These are phyloP conservation scores for Alitta virens DNA, from an alignment of 2,888 invertebrate species.

Conservation along the genomic window DNA sequence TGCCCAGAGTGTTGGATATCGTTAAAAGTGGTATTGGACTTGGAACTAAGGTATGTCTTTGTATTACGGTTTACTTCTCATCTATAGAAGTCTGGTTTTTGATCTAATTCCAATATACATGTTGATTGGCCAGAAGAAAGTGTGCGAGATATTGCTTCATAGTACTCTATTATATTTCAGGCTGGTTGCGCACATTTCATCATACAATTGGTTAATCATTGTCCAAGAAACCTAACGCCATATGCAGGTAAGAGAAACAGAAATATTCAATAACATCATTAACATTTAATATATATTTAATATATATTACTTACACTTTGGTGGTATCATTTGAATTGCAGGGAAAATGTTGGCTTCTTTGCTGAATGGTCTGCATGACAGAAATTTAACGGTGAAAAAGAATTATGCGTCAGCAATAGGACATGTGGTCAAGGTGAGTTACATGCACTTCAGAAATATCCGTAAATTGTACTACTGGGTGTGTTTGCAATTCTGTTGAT, in stretches of 20 bases:
- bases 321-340: slow-evolving; percentile 33
- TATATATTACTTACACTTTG: not conserved
- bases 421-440: slow-evolving; percentile 66
- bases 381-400: slow-evolving; percentile 79
- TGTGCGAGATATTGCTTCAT: too few relatives aligned
- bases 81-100: too few relatives aligned
- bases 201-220: slow-evolving; percentile 54
- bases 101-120: too few relatives aligned
- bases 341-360: slow-evolving; percentile 67
- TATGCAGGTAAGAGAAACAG: slow-evolving; percentile 59
- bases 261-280: too few relatives aligned
- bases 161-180: too few relatives aligned
- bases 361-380: slow-evolving; percentile 77
- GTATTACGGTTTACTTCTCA: too few relatives aligned
- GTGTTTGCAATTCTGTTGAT: too few relatives aligned
- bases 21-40: slow-evolving; percentile 77
- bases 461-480: too few relatives aligned
- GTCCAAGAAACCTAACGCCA: slow-evolving; percentile 62
- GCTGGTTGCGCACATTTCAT: slow-evolving; percentile 56
- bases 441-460: not conserved
- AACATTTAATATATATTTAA: too few relatives aligned
- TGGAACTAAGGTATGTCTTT: too few relatives aligned
- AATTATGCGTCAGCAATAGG: slow-evolving; percentile 82
- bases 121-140: too few relatives aligned
- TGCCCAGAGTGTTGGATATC: slow-evolving; percentile 73